Conservation (phyloP, 2,113 vertebrate species). For the Plectropomus leopardus region DNA sequence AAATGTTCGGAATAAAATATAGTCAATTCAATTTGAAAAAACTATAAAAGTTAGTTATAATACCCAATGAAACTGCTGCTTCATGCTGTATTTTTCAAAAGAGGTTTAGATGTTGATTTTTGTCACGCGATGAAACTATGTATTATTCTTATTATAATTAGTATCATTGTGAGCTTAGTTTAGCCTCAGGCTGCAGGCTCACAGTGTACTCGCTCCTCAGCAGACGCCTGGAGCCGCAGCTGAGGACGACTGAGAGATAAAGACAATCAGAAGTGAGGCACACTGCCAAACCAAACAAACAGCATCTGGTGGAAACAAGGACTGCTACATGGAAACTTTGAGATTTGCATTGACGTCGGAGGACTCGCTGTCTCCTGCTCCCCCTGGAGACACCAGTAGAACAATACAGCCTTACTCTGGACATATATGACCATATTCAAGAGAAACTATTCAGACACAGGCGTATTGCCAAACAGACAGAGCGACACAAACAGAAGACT, state of each 20-base stretch:
- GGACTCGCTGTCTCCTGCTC: constrained; percentile 35
- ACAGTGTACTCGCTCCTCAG: constrained; percentile 12
- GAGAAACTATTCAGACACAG: neutral
- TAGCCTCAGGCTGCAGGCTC: constrained; percentile 32
- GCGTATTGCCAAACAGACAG: neutral
- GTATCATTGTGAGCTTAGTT: constrained; percentile 30
- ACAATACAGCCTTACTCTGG: constrained; percentile 29
- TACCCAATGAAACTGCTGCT: neutral
- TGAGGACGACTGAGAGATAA: constrained; percentile 52
- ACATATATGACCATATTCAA: neutral
- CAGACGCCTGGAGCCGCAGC: constrained; percentile 44
- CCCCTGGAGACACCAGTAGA: constrained; percentile 30
- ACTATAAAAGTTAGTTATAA: neutral
- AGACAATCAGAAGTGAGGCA: constrained; percentile 63
- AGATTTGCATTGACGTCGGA: constrained; percentile 32
- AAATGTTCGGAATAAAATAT: no score
- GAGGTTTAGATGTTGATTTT: constrained; percentile 7
- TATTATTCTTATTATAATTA: constrained; percentile 18
- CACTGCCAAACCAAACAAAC: constrained; percentile 67
- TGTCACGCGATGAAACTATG: neutral
- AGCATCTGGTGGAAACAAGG: constrained; percentile 64
- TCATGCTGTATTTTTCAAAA: neutral
- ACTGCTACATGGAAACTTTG: constrained; percentile 38
- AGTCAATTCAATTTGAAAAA: no score
- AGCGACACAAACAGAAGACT: constrained; percentile 7